phyloP scores from a whole-genome alignment of 2,888 invertebrate genomes.

The Octodonta nipae region DNA sequence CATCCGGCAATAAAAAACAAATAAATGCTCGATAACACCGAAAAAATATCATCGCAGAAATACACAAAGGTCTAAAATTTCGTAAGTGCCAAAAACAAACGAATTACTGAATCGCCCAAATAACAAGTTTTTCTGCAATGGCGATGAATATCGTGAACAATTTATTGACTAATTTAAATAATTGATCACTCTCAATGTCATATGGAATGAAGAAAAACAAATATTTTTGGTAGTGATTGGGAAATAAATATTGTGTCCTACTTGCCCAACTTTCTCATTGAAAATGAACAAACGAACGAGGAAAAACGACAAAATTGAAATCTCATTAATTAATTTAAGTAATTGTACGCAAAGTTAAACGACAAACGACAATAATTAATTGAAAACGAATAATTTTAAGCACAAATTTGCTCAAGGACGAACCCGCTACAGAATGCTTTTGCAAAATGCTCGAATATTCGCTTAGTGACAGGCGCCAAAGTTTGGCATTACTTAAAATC shows the following conservation, averaged over 20 bases:
- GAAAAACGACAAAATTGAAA: constrained; percentile 3
- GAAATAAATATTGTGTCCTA: constrained; percentile 29
- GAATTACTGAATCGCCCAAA: no score
- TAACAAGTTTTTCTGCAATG: no score
- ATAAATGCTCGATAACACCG: no score
- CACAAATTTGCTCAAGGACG: constrained; percentile 28
- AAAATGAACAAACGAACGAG: constrained; percentile 20
- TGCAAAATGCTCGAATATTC: no score
- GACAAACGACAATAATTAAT: constrained; percentile 13
- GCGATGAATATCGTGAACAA: not conserved
- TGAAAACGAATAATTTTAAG: constrained; percentile 24
- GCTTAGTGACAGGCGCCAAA: no score
- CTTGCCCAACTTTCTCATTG: constrained; percentile 27
- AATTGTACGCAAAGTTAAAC: no score
- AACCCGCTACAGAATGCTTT: constrained; percentile 18
- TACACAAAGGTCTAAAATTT: no score
- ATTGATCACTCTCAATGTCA: constrained; percentile 30
- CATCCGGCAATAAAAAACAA: no score
- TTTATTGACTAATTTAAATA: constrained; percentile 15
- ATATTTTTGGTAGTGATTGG: constrained; percentile 21
- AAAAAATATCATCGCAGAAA: no score
- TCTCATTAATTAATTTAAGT: no score
- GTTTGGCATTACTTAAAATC: no score
- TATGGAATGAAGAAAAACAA: constrained; percentile 19
- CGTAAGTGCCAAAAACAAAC: no score